Evolutionary conservation across 2,888 invertebrate species (phyloP).

Genomic region (Ametastegia equiseti): DNA sequence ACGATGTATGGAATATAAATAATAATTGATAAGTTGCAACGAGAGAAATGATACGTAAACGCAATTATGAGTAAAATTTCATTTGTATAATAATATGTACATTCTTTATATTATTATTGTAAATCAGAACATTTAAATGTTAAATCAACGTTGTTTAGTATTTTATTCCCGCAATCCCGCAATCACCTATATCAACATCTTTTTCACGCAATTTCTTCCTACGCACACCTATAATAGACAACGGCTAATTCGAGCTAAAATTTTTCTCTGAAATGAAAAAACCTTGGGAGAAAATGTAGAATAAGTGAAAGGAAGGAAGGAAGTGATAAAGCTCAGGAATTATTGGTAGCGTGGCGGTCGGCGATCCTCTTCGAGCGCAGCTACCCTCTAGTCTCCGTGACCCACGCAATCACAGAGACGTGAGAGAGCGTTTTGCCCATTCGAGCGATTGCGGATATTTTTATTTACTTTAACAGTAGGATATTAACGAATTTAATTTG

Average conservation of each 20-base stretch:
- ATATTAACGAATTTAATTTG: too few relatives aligned
- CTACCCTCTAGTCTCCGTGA: not conserved
- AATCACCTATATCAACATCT: not conserved
- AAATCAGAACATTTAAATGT: constrained; percentile 66
- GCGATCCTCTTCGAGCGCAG: not conserved
- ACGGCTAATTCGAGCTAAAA: too few relatives aligned
- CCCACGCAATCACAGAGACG: not conserved
- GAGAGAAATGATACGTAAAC: not conserved
- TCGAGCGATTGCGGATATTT: not conserved
- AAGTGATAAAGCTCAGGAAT: not conserved
- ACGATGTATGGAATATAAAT: not conserved
- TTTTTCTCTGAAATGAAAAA: too few relatives aligned
- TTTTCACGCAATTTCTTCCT: not conserved
- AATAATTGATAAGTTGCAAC: not conserved
- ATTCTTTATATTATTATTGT: constrained; percentile 64
- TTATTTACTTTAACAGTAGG: too few relatives aligned
- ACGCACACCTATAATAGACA: too few relatives aligned
- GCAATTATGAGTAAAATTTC: constrained; percentile 18
- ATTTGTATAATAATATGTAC: constrained; percentile 65
- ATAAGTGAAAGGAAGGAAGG: not conserved
- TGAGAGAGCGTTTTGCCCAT: not conserved
- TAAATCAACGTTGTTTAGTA: constrained; percentile 47
- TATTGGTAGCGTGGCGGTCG: not conserved
- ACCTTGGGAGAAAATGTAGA: too few relatives aligned
- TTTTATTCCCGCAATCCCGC: not conserved